A percentile compares a stretch with the other conserved stretches of the same genome.
These are phyloP conservation scores for Parapristionchus giblindavisi DNA, from an alignment of 2,888 invertebrate genomes.

Conservation along the genomic window DNA sequence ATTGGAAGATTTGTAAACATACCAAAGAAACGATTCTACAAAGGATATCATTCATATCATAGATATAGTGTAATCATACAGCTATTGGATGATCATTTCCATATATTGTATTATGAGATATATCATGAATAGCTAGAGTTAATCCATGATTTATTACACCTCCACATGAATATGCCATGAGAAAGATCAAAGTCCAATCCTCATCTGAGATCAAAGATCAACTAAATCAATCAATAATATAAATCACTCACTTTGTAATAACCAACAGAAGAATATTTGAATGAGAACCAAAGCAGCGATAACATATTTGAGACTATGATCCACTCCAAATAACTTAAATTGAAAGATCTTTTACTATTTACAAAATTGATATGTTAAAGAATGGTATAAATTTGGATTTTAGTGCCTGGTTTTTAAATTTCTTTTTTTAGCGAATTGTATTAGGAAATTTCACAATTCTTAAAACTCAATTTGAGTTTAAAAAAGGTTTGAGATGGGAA, in stretches of 20 bases:
- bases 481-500: too few relatives aligned
- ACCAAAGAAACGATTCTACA: constrained; percentile 83
- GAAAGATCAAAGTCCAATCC: constrained; percentile 82
- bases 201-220: constrained; percentile 69
- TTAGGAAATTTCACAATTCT: too few relatives aligned
- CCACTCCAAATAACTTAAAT: constrained; percentile 64
- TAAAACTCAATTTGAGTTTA: too few relatives aligned
- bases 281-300: constrained; percentile 56
- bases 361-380: background rate
- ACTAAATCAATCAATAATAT: background rate
- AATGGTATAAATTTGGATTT: too few relatives aligned
- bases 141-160: constrained; percentile 94
- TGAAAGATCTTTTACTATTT: background rate
- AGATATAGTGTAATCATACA: background rate
- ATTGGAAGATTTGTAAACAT: constrained; percentile 95
- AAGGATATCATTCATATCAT: background rate
- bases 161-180: constrained; percentile 90
- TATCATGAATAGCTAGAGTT: constrained; percentile 95
- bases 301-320: constrained; percentile 62
- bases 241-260: constrained; percentile 51
- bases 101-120: constrained; percentile 94
- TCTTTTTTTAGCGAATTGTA: too few relatives aligned
- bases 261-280: constrained; percentile 61
- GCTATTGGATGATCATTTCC: constrained; percentile 77
- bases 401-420: too few relatives aligned